These are phyloP conservation scores for Troilus luridus DNA, from an alignment of 2,888 invertebrate genomes.

Conservation along the genomic window DNA sequence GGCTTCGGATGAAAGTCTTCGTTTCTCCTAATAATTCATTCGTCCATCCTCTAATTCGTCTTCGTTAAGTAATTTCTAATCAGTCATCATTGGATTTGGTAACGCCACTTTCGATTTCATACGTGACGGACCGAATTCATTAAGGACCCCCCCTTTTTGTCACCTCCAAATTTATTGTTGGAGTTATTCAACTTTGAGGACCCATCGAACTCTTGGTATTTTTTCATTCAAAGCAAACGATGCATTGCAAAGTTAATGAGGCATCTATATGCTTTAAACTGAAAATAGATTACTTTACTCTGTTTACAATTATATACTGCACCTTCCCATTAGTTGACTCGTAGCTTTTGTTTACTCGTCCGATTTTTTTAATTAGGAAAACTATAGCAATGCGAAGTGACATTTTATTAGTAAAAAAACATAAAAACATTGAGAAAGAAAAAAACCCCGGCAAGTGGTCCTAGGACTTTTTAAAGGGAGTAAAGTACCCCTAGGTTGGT, in stretches of 20 bases:
- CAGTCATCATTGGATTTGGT: constrained; percentile 17
- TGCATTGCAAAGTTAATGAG: neutral
- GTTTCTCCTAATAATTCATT: constrained; percentile 46
- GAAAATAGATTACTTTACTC: neutral
- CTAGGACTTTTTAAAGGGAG: too few species aligned
- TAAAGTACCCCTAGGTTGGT: too few species aligned
- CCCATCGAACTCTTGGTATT: neutral
- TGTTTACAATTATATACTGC: too few species aligned
- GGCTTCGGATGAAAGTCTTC: constrained; percentile 30
- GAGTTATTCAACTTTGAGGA: neutral
- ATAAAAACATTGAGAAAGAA: too few species aligned
- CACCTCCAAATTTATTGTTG: neutral
- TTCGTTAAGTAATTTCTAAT: constrained; percentile 9
- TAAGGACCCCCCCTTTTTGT: neutral
- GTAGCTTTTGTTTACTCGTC: too few species aligned
- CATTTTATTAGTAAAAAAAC: too few species aligned
- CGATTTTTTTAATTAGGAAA: too few species aligned
- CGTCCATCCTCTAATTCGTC: constrained; percentile 26
- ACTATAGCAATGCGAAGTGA: too few species aligned
- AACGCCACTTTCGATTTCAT: constrained; percentile 33
- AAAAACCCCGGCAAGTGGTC: too few species aligned
- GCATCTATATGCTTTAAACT: neutral
- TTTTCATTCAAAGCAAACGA: neutral
- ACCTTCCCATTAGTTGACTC: neutral
- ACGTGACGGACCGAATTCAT: neutral